These are phyloP conservation scores for Machimus rusticus DNA, from an alignment of 2,888 invertebrate genomes.

Conservation along the genomic window DNA sequence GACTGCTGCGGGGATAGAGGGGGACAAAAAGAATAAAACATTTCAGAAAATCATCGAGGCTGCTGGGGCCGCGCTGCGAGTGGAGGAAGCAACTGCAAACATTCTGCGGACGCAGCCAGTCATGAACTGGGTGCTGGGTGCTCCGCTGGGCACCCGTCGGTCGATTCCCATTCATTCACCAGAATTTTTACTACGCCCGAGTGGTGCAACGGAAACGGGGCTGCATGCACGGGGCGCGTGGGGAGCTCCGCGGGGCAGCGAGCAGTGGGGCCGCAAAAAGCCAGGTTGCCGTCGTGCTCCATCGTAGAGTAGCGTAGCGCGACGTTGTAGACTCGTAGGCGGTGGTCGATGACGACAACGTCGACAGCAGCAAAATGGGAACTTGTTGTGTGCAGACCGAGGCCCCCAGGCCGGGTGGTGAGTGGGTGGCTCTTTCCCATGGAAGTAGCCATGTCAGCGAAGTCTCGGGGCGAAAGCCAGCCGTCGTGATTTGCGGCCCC, in stretches of 20 bases:
- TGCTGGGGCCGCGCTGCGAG: not conserved
- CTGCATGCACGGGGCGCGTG: not conserved
- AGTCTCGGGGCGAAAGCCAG: not conserved
- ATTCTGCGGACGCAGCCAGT: not conserved
- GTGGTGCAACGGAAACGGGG: constrained; percentile 19
- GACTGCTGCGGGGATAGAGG: not conserved
- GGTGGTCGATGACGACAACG: not conserved
- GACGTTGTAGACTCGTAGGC: not conserved
- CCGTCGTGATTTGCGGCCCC: not conserved
- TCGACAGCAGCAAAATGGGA: not conserved
- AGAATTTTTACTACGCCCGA: constrained; percentile 31
- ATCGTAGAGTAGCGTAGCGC: not conserved
- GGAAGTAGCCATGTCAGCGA: not conserved
- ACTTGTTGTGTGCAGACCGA: not conserved
- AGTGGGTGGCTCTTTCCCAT: not conserved
- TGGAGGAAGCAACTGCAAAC: not conserved
- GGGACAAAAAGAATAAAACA: not conserved
- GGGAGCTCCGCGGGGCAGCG: not conserved
- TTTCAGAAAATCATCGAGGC: not conserved
- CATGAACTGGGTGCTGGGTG: not conserved
- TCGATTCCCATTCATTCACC: constrained; percentile 24
- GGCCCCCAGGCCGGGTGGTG: not conserved
- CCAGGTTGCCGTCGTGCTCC: not conserved
- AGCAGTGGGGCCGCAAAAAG: not conserved
- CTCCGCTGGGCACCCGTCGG: not conserved